These are phyloP conservation scores for Philhelius pedissequus DNA, from an alignment of 2,888 invertebrate species.

Conservation along the genomic window DNA sequence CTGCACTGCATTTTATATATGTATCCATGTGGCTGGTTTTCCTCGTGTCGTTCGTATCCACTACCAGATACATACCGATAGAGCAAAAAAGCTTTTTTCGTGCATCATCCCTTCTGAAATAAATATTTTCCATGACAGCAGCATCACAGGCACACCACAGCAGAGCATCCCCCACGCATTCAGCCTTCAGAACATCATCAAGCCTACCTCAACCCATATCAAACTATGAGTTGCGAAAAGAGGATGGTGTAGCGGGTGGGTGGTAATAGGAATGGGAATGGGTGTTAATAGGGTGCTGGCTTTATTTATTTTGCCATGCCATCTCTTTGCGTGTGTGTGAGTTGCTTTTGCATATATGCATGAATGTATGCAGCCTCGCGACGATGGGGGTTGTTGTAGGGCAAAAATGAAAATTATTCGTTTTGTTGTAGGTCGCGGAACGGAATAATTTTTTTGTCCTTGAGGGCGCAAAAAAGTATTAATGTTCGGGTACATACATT, in stretches of 20 bases:
- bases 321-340: not conserved
- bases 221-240: not conserved
- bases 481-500: constrained; percentile 11
- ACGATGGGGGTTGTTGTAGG: not conserved
- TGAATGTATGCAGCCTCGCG: not conserved
- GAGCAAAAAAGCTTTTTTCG: constrained; percentile 43
- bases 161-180: too few species aligned
- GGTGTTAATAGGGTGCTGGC: constrained; percentile 14
- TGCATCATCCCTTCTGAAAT: constrained; percentile 46
- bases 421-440: constrained; percentile 66
- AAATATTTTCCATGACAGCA: constrained; percentile 14
- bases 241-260: not conserved
- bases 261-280: too few species aligned
- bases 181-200: constrained; percentile 9
- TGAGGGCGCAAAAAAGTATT: constrained; percentile 40
- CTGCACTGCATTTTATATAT: constrained; percentile 22
- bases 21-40: constrained; percentile 3
- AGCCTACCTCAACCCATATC: constrained; percentile 50
- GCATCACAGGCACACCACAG: not conserved
- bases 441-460: constrained; percentile 55
- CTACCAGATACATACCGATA: constrained; percentile 39
- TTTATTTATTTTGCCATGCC: constrained; percentile 23
- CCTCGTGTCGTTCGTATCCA: not conserved
- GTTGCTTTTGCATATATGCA: not conserved
- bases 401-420: not conserved